These are phyloP conservation scores for Diplosoma virens DNA, from an alignment of 23 tunicate species.

Conservation along the genomic window DNA sequence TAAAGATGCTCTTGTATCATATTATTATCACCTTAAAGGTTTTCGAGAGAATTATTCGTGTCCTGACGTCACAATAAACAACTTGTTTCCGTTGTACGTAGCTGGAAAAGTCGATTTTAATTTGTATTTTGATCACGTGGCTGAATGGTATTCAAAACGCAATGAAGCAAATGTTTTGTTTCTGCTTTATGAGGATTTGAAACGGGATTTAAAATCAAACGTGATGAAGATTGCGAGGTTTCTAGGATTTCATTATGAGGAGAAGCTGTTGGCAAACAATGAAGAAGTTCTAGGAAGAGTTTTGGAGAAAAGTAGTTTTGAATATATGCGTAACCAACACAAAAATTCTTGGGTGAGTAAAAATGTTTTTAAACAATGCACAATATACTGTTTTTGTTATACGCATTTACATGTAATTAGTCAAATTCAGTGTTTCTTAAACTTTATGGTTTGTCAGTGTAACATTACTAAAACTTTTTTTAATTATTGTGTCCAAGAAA, in stretches of 20 bases:
- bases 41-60: constrained; percentile 7
- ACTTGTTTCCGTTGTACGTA: constrained; percentile 8
- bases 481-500: no score
- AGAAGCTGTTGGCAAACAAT: constrained; percentile 19
- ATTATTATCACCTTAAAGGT: constrained; percentile 34
- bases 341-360: no score
- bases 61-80: constrained; percentile 12
- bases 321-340: constrained; percentile 3
- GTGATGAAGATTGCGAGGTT: constrained; percentile 46
- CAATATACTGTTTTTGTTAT: no score
- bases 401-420: no score
- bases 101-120: constrained; percentile 30
- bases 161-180: constrained; percentile 42
- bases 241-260: constrained; percentile 39
- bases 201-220: neutral
- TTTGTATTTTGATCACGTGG: constrained; percentile 34
- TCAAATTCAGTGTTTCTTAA: no score
- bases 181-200: constrained; percentile 49
- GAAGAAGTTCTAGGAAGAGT: constrained; percentile 20
- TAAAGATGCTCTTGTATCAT: constrained; percentile 60
- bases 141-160: constrained; percentile 31
- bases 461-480: no score
- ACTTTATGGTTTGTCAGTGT: no score
- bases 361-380: no score
- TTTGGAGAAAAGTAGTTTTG: constrained; percentile 10